A percentile compares a stretch with the other conserved stretches of the same genome.
Conservation (phyloP, 2,888 invertebrate species). For the Tipula unca region DNA sequence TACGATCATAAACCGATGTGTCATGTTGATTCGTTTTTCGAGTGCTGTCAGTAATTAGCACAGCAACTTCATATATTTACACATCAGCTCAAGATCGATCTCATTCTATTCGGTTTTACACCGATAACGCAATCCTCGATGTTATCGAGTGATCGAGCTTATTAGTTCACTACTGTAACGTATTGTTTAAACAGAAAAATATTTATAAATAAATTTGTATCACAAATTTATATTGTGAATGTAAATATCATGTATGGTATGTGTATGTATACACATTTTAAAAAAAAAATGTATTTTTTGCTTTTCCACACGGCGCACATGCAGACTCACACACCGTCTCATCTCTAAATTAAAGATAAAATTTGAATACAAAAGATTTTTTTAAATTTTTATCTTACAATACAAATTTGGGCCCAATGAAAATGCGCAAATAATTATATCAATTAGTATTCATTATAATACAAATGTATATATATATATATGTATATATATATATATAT, state of each 20-base stretch:
- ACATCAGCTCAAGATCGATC: background rate
- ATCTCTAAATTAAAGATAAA: background rate
- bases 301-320: background rate
- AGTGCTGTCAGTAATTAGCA: background rate
- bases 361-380: background rate
- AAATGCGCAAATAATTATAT: background rate
- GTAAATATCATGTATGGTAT: background rate
- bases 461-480: too few species aligned
- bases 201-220: background rate
- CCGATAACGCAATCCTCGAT: background rate
- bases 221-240: background rate
- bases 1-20: background rate
- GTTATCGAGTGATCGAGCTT: background rate
- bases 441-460: background rate
- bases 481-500: too few species aligned
- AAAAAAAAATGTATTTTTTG: background rate
- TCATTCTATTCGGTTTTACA: background rate
- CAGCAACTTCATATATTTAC: background rate
- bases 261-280: background rate
- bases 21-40: background rate
- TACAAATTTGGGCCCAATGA: background rate
- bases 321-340: background rate
- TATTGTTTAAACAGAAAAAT: background rate
- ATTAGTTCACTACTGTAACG: background rate
- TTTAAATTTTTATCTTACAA: background rate